Evolutionary conservation across 2,113 vertebrate genomes (phyloP).

Genomic region (Diphyllodes magnificus): DNA sequence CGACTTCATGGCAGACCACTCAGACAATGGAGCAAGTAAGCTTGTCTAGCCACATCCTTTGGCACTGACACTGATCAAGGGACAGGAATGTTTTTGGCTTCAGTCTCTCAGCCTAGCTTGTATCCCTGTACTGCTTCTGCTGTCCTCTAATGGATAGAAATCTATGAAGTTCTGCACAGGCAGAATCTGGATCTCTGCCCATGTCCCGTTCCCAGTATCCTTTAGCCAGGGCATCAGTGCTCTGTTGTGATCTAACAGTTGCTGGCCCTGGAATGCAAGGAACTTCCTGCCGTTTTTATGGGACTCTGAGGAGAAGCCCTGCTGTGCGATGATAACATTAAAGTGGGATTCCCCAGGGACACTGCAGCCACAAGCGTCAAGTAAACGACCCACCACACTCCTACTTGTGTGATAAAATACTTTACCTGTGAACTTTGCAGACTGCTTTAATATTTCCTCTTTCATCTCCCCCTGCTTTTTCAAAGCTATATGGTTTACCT

Average conservation of each 20-base stretch:
- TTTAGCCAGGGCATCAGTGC: neutral
- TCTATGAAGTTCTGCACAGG: neutral
- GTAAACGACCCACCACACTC: neutral
- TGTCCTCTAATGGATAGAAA: neutral
- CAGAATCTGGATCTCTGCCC: neutral
- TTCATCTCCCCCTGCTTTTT: neutral
- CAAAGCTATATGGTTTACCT: neutral
- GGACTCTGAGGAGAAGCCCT: neutral
- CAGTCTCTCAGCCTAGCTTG: neutral
- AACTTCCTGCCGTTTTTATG: neutral
- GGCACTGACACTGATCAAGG: neutral
- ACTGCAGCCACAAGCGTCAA: neutral
- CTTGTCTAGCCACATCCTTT: neutral
- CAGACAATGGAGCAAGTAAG: neutral
- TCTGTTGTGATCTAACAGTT: neutral
- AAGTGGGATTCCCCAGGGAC: neutral
- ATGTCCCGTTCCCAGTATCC: neutral
- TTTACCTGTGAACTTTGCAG: neutral
- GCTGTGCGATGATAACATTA: neutral
- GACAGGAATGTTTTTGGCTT: neutral
- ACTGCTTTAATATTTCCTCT: neutral
- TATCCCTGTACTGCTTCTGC: neutral
- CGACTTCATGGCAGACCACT: neutral
- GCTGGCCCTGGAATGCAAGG: neutral
- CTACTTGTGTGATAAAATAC: neutral